A percentile compares a stretch with the other conserved stretches of the same genome.
Evolutionary conservation across 2,113 vertebrate species (phyloP).

Genomic region (Upupa epops): DNA sequence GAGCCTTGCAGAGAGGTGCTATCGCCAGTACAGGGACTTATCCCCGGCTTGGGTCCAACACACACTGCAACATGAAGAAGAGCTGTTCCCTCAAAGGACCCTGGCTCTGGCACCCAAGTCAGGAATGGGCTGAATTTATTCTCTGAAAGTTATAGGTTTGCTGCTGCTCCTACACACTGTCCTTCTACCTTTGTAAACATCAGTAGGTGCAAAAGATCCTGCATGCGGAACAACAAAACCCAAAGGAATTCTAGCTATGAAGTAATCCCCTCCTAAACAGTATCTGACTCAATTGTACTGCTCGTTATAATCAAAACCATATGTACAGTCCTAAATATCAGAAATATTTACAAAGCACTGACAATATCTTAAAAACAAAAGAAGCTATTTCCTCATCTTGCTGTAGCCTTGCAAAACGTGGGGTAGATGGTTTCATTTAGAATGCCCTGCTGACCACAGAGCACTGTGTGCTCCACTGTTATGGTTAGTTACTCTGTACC

Average conservation of each 20-base stretch:
- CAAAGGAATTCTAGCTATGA: background rate
- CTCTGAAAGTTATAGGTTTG: background rate
- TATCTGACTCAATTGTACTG: background rate
- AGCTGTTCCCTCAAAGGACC: slow-evolving; percentile 7
- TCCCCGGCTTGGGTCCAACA: background rate
- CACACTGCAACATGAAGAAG: background rate
- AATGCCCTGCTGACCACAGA: slow-evolving; percentile 21
- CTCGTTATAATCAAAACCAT: background rate
- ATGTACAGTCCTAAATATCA: background rate
- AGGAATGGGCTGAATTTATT: background rate
- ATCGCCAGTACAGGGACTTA: background rate
- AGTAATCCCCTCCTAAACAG: background rate
- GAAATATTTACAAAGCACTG: slow-evolving; percentile 54
- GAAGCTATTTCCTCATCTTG: slow-evolving; percentile 45
- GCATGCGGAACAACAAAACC: background rate
- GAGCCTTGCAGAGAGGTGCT: slow-evolving; percentile 44
- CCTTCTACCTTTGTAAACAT: background rate
- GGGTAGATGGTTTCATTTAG: background rate
- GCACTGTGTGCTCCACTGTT: background rate
- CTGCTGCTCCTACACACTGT: rapidly evolving
- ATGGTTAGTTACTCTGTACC: slow-evolving; percentile 16
- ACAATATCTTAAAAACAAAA: slow-evolving; percentile 60
- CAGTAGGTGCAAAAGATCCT: background rate
- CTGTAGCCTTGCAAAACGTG: slow-evolving; percentile 38
- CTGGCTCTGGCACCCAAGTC: background rate